Evolutionary conservation across 2,113 vertebrate genomes (phyloP).

Genomic region (Sciurus niger): DNA sequence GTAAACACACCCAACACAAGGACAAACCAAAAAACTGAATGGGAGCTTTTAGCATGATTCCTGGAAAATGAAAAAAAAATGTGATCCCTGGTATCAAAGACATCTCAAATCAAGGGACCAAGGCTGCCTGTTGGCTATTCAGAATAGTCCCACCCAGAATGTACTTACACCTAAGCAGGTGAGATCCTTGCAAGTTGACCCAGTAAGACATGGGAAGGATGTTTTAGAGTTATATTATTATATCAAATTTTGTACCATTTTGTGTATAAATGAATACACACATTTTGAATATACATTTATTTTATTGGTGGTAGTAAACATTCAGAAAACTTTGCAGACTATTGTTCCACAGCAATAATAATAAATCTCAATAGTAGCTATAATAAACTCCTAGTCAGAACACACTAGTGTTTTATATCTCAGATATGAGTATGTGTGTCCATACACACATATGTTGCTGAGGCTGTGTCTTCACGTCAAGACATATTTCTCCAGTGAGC

Average conservation of each 20-base stretch:
- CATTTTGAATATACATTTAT: background rate
- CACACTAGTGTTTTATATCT: background rate
- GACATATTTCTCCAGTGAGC: background rate
- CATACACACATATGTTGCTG: background rate
- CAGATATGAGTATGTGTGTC: background rate
- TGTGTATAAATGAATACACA: background rate
- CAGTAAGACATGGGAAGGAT: background rate
- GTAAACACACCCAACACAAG: background rate
- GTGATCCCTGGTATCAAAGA: background rate
- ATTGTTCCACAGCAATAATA: background rate
- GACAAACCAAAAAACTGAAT: background rate
- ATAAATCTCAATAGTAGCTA: background rate
- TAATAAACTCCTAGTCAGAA: background rate
- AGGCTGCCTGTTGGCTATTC: background rate
- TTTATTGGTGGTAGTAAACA: slow-evolving; percentile 5
- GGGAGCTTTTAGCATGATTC: background rate
- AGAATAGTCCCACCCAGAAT: background rate
- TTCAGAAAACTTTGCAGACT: background rate
- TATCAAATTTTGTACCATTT: background rate
- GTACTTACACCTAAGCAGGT: background rate
- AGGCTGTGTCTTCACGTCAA: background rate
- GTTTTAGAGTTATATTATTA: background rate
- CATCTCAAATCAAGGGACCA: background rate
- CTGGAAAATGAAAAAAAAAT: background rate
- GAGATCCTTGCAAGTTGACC: background rate